These are phyloP conservation scores for Drosophila subsilvestris DNA, from an alignment of 2,888 invertebrate genomes.

Conservation along the genomic window DNA sequence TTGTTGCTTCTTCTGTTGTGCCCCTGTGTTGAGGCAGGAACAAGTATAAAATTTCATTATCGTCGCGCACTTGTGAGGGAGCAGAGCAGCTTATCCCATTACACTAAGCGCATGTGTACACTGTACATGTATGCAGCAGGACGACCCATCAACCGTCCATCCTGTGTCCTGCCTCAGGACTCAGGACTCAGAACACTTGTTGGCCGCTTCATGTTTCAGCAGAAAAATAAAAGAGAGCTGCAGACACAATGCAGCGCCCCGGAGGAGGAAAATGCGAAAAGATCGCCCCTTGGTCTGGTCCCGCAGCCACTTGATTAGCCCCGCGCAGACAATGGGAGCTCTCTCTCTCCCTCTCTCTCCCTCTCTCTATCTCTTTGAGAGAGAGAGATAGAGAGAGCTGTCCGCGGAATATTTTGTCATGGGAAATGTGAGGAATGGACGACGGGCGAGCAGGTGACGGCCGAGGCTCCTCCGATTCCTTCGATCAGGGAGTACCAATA, in stretches of 20 bases:
- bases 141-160: slow-evolving; percentile 1
- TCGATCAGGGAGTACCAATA: slow-evolving; percentile 55
- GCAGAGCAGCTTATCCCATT: slow-evolving; percentile 66
- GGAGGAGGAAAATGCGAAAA: slow-evolving; percentile 38
- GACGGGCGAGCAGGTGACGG: slow-evolving; percentile 72
- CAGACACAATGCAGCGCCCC: slow-evolving; percentile 28
- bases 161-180: slow-evolving; percentile 12
- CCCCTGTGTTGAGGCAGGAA: slow-evolving; percentile 39
- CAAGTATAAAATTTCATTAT: slow-evolving; percentile 77
- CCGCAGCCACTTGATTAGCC: slow-evolving; percentile 51
- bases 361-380: slow-evolving; percentile 1
- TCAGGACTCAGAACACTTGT: slow-evolving; percentile 49
- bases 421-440: slow-evolving; percentile 61
- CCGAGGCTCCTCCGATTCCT: slow-evolving; percentile 19
- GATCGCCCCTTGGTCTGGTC: slow-evolving; percentile 50
- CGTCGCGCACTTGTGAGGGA: slow-evolving; percentile 50
- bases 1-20: background rate
- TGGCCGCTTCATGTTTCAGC: slow-evolving; percentile 64
- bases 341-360: slow-evolving; percentile 3
- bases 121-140: slow-evolving; percentile 41
- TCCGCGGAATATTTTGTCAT: slow-evolving; percentile 53
- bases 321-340: slow-evolving; percentile 38
- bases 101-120: slow-evolving; percentile 65
- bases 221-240: slow-evolving; percentile 16
- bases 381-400: background rate